These are phyloP conservation scores for Antrozous pallidus DNA, from an alignment of 2,797 vertebrate species.

Conservation along the genomic window DNA sequence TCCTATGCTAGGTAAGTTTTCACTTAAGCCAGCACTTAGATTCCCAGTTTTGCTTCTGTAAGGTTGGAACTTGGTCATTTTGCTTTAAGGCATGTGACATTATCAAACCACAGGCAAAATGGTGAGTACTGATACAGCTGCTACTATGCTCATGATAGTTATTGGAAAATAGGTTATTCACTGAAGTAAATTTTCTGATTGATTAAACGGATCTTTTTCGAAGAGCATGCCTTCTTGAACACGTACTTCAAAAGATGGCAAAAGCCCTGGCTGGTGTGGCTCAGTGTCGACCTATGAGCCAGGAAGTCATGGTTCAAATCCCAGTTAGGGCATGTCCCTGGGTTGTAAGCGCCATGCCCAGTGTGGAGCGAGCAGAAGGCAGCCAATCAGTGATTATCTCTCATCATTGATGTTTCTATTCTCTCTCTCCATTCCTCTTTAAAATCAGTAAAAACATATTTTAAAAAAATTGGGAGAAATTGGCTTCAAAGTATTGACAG, in stretches of 20 bases:
- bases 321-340: too few relatives aligned
- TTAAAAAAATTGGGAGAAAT: not conserved
- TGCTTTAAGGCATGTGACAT: not conserved
- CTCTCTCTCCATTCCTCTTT: too few relatives aligned
- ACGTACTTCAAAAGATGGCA: conserved; percentile 12
- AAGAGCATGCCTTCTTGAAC: conserved; percentile 8
- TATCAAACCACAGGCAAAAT: conserved; percentile 2
- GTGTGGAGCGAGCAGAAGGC: too few relatives aligned
- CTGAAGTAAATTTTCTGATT: conserved; percentile 31
- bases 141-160: not conserved
- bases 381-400: too few relatives aligned
- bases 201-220: not conserved
- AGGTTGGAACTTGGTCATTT: not conserved
- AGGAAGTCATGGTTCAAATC: too few relatives aligned
- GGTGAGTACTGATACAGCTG: not conserved
- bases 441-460: too few relatives aligned
- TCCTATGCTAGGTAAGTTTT: not conserved
- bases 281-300: too few relatives aligned
- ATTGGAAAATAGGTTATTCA: conserved; percentile 22
- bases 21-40: not conserved
- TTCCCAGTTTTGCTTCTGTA: not conserved
- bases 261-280: too few relatives aligned
- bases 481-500: conserved; percentile 38
- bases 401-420: too few relatives aligned
- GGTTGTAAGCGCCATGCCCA: too few relatives aligned